Percentiles rank a stretch among this genome's conserved stretches.
These are phyloP conservation scores for Casuarius casuarius DNA, from an alignment of 2,113 vertebrate genomes.

Conservation along the genomic window DNA sequence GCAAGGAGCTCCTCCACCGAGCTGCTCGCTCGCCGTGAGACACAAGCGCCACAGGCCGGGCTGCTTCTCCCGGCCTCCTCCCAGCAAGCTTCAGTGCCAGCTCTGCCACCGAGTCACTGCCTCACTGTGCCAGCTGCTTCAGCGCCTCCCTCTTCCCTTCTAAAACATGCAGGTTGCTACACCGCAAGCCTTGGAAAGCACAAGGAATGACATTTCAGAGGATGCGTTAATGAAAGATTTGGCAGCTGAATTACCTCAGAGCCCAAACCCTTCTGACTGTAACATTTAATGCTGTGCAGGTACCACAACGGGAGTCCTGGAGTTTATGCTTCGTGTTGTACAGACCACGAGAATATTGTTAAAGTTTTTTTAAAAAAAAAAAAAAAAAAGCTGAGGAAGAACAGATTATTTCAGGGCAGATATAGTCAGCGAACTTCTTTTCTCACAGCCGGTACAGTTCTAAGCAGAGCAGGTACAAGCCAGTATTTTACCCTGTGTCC, in stretches of 20 bases:
- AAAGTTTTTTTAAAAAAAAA: too few relatives aligned
- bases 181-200: background rate
- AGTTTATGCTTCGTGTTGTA: background rate
- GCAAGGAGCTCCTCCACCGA: background rate
- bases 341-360: background rate
- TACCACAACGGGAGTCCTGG: background rate
- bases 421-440: background rate
- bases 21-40: background rate
- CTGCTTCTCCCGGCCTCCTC: background rate
- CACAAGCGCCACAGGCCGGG: background rate
- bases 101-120: background rate
- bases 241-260: background rate
- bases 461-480: background rate
- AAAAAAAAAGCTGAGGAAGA: background rate
- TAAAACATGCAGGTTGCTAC: background rate
- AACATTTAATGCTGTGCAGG: background rate
- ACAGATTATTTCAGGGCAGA: background rate
- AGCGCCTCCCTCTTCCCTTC: conserved; percentile 3
- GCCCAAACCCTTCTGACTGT: background rate
- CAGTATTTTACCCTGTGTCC: background rate
- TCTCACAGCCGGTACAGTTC: background rate
- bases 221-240: background rate
- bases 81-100: conserved; percentile 21
- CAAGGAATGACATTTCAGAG: background rate
- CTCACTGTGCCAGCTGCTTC: background rate